Conservation (phyloP, 2,888 invertebrate species). For the Drosophila yooni region DNA sequence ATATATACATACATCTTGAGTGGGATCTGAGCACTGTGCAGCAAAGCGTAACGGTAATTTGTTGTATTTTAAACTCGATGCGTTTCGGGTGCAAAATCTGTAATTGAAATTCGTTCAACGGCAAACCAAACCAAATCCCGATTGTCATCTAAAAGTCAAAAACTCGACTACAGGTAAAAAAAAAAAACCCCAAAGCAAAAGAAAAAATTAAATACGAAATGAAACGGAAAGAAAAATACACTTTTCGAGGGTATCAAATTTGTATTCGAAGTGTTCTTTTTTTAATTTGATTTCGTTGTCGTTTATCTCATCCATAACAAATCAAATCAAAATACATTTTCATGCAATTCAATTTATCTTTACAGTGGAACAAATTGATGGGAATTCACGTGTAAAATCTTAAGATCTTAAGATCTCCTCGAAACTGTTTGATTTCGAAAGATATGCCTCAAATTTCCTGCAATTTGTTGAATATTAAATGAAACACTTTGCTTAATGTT, state of each 20-base stretch:
- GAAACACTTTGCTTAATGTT: neutral
- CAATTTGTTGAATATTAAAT: neutral
- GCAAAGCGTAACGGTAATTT: slow-evolving; percentile 34
- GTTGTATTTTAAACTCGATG: slow-evolving; percentile 23
- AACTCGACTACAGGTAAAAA: slow-evolving; percentile 55
- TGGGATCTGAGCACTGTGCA: slow-evolving; percentile 1
- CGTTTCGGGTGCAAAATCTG: slow-evolving; percentile 69
- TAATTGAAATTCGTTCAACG: slow-evolving; percentile 67
- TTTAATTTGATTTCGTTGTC: slow-evolving; percentile 47
- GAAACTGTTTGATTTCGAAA: neutral
- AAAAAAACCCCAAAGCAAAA: neutral
- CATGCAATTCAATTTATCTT: slow-evolving; percentile 68
- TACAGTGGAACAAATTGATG: slow-evolving; percentile 11
- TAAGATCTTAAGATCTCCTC: neutral
- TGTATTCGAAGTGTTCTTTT: slow-evolving; percentile 32
- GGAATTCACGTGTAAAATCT: neutral
- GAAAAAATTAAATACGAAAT: slow-evolving; percentile 6
- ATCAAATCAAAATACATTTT: slow-evolving; percentile 73
- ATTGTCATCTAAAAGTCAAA: slow-evolving; percentile 67
- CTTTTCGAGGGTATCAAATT: slow-evolving; percentile 35
- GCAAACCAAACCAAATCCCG: slow-evolving; percentile 27
- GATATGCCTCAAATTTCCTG: neutral
- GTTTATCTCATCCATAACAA: slow-evolving; percentile 53
- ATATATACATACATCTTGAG: slow-evolving; percentile 3
- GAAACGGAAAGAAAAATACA: neutral